Evolutionary conservation across 2,888 invertebrate species (phyloP), one percentile per base, ranked within the genome.

Genomic region (Drosophila siamana): DNA sequence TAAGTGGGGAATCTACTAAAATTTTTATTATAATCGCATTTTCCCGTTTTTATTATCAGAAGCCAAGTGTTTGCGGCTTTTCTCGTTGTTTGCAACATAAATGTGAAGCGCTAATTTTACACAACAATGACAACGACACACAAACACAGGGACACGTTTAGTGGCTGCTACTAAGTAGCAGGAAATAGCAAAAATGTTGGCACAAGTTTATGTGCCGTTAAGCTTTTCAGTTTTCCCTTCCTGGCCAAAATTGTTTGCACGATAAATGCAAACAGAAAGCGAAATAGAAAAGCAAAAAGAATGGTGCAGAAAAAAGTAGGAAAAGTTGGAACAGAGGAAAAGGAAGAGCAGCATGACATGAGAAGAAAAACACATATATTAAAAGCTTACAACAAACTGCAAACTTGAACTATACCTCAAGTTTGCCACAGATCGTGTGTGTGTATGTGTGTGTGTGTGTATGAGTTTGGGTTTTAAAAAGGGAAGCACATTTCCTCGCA

Each of bases 81-180:
- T 15, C 8, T 9, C 15, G 15, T 16, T 59, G 69, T 56, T 76
- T 76, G 57, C 57, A n/a, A 61, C 67, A 65, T 69, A 74, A 71
- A 71, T 78, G 63, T 55, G 61, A 66, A 68, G 75, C 72, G 80
- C 61, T 83, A 78, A 81, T 84, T 83, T 82, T 22, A 46, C 68
- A 48, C 43, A 57, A 41, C 51, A 55, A 30, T 44, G 60, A 28
- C 8, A 19, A 40, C n/a, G 11, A 44, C 19, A 50, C 22, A 41
- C 36, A 50, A 19, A 43, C 9, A 50, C 9, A 56, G 22, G 22
- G 6, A n/a, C 15, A 38, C 50, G 24, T 6, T 51, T 51, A 51
- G 41, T 26, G 26, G 28, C 40, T 33, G 55, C 63, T 52, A 55
- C 67, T 80, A 69, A 83, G 79, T 61, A 74, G 74, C 74, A 65